Conservation (phyloP, 2,113 vertebrate species). For the Kobus ellipsiprymnus region DNA sequence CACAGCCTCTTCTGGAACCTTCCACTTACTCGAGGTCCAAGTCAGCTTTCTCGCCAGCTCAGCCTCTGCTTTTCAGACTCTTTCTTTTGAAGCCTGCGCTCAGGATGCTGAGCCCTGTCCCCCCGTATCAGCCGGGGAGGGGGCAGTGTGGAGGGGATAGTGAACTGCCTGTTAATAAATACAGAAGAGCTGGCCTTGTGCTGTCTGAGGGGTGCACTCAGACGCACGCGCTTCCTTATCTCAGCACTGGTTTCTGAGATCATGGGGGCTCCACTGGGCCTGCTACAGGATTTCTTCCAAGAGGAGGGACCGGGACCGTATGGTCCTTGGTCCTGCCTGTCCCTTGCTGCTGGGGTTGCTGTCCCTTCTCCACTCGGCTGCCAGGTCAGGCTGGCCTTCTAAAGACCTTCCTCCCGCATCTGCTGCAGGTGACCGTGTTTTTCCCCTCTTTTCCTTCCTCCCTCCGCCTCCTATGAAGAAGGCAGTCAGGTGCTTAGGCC, state of each 20-base stretch:
- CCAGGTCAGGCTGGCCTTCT: neutral
- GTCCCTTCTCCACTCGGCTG: neutral
- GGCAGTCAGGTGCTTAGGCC: neutral
- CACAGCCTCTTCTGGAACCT: conserved; percentile 46
- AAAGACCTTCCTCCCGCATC: neutral
- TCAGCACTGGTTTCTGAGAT: conserved; percentile 70
- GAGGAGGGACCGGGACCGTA: conserved; percentile 18
- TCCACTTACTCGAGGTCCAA: neutral
- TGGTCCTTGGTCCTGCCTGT: neutral
- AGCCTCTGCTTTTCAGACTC: neutral
- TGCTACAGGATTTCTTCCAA: conserved; percentile 38
- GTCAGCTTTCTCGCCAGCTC: conserved; percentile 26
- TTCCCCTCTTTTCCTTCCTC: neutral
- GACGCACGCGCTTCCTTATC: conserved; percentile 9
- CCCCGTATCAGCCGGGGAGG: neutral
- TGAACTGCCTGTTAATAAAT: neutral
- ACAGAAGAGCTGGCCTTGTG: neutral
- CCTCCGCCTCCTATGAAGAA: neutral
- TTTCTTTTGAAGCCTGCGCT: neutral
- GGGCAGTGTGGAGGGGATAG: neutral
- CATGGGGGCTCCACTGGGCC: conserved; percentile 57
- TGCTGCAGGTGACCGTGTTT: fast-evolving
- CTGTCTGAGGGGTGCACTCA: neutral
- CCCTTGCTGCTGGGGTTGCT: neutral
- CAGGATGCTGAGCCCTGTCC: neutral